phyloP scores from a whole-genome alignment of 2,113 vertebrate genomes.

The Mixornis gularis region DNA sequence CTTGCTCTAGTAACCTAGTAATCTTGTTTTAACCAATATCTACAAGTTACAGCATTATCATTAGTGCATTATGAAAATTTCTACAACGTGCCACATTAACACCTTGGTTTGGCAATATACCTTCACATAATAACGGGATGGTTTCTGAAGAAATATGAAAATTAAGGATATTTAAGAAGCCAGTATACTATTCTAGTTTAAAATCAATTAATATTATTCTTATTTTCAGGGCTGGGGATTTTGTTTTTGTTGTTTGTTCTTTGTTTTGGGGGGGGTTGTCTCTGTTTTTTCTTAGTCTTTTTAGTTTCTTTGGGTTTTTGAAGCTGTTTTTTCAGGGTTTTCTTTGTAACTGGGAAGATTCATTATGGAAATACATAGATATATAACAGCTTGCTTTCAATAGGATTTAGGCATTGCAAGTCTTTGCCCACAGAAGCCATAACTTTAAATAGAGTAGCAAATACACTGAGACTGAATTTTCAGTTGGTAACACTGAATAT shows the following conservation, averaged over 20 bases:
- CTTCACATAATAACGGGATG: not conserved
- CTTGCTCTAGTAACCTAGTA: not conserved
- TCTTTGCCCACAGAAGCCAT: not conserved
- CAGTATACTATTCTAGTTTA: not conserved
- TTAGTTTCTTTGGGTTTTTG: not conserved
- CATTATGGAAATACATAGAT: not conserved
- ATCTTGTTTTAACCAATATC: not conserved
- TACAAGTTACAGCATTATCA: not conserved
- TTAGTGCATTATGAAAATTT: not conserved
- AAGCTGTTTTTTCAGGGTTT: not conserved
- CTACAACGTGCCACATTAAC: not conserved
- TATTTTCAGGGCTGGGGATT: not conserved
- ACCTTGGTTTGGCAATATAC: not conserved
- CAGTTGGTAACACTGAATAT: not conserved
- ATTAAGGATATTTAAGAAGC: not conserved
- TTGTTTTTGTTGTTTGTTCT: not conserved
- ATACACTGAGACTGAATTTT: not conserved
- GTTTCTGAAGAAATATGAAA: not conserved
- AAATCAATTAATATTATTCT: not conserved
- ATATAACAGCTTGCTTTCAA: not conserved
- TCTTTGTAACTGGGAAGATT: not conserved
- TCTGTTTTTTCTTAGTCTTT: not conserved
- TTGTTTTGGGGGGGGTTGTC: rapidly evolving
- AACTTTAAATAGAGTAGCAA: not conserved
- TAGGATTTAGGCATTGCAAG: not conserved